Evolutionary conservation across 92 coral and sea anemone species (phyloP), one percentile per base, ranked within the genome.

Genomic region (Bergia puertoricense): DNA sequence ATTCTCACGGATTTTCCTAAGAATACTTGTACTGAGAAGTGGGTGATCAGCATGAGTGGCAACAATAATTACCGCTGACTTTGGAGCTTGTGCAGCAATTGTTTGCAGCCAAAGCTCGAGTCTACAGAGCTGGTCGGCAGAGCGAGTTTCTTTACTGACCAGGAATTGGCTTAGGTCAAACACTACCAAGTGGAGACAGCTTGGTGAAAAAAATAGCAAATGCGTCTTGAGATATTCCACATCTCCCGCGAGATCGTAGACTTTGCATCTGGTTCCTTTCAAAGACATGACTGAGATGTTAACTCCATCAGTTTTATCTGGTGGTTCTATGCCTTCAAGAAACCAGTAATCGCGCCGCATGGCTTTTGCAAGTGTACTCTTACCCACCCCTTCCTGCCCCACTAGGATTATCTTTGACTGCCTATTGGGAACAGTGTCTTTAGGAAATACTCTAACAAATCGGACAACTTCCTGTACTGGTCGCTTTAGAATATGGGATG

Each of bases 311-410:
- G 90, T 88, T 72, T 81, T 88, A 15, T 15, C 10, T 37, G 90
- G 86, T 14, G 81, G 80, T 10, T 80, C 77, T 66, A 39, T 54
- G 8, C 42, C 62, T 38, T 41, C 51, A 14, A 75, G 15, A 9
- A 72, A 15, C 81, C 75, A 56, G 15, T 38, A 77, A 46, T 56
- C 22, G 74, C 85, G 86, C 56, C 16, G 36, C 80, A 69, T 69
- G 43, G 80, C 88, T 37, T 89, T 89, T 16, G 44, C 75, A 43
- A 89, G 88, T 8, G 91, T 82, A 46, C 88, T 89, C 18, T 89
- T 82, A 3, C 91, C 91, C 13, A 82, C 91, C n/a, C 88, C 88
- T 89, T 89, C 91, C 39, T 89, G 88, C 13, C 91, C 91, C 45
- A 74, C 77, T 74, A 74, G 18, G 18, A 74, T 20, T 39, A 74